Conservation (phyloP, 2,113 vertebrate species). For the Phylloscopus trochilus region DNA sequence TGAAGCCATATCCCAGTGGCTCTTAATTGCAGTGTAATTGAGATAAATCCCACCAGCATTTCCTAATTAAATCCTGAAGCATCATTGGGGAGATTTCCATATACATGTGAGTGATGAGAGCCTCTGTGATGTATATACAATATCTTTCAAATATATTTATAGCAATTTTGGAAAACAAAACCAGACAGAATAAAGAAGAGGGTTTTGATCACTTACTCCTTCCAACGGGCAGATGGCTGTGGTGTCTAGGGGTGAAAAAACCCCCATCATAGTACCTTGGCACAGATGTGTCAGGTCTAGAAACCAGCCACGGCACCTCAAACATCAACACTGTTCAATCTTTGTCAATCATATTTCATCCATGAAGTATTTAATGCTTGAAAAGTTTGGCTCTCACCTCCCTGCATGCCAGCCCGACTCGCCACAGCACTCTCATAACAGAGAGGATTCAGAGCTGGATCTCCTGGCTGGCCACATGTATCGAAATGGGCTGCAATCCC, state of each 20-base stretch:
- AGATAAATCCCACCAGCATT: slow-evolving; percentile 4
- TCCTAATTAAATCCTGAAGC: slow-evolving; percentile 1
- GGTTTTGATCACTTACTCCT: background rate
- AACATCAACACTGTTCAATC: background rate
- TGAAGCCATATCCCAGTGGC: slow-evolving; percentile 45
- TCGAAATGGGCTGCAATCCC: background rate
- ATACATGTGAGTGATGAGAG: background rate
- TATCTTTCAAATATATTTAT: background rate
- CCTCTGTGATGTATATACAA: background rate
- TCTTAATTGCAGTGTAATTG: slow-evolving; percentile 19
- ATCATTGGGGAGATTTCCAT: background rate
- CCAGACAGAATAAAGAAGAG: background rate
- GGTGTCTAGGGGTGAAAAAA: background rate
- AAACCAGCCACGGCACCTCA: background rate
- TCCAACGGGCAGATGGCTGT: background rate
- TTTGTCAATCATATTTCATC: background rate
- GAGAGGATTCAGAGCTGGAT: background rate
- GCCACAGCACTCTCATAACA: background rate
- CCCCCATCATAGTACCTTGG: background rate
- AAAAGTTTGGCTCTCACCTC: slow-evolving; percentile 23
- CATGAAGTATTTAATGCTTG: background rate
- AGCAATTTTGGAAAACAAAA: slow-evolving; percentile 4
- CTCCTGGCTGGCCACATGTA: background rate
- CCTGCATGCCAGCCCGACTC: background rate
- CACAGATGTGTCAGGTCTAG: background rate